Base-by-base conservation (phyloP, 2,113 vertebrate genomes). In the Centropus unirufus region DNA sequence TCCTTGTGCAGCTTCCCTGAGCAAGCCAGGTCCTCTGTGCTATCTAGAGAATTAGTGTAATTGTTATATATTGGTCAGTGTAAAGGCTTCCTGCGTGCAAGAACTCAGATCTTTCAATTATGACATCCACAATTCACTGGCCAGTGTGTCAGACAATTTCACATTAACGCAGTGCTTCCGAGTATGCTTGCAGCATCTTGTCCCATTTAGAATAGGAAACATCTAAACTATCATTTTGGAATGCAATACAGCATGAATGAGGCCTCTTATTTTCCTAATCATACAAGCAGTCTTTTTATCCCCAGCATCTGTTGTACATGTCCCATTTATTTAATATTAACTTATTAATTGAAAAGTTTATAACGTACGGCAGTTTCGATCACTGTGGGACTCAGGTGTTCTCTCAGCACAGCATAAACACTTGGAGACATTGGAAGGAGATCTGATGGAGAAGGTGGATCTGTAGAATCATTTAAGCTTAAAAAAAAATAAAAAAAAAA, bases 401-500 rank as follows among this genome's bases (percentile, higher is more conserved):
- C 98, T 95, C 97, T 99, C 96, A 99, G 98, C 97, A 99, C 98
- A 66, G 99, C 98, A 27, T 99, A 99, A 89, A 99, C 99, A 0
- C 99, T 99, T 32, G 99, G 99, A 90, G 99, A 99, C 98, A 99
- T 99, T 19, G 99, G 99, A 4, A 98, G 98, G 61, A 99, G 99
- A 75, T 99, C 99, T 27, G 98, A 98, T 79, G 99, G 99, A 85
- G 98, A 99, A 77, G 97, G 98, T 14, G 98, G 95, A 36, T 97
- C 97, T 14, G 98, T 88, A 8, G 98, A 97, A 96, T 98, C 97
- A 93, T 94, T 98, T 54, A 97, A 94, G 61, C 97, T 98, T 83
- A 89, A 67, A 96, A 52, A 42, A 42, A 32, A 62, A 12, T 32
- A 13, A 22, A 27, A 24, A 16, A 47, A 24, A 67, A 68, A 79